Evolutionary conservation across 2,797 vertebrate species (phyloP).

Genomic region (Sebastes melanostomus): DNA sequence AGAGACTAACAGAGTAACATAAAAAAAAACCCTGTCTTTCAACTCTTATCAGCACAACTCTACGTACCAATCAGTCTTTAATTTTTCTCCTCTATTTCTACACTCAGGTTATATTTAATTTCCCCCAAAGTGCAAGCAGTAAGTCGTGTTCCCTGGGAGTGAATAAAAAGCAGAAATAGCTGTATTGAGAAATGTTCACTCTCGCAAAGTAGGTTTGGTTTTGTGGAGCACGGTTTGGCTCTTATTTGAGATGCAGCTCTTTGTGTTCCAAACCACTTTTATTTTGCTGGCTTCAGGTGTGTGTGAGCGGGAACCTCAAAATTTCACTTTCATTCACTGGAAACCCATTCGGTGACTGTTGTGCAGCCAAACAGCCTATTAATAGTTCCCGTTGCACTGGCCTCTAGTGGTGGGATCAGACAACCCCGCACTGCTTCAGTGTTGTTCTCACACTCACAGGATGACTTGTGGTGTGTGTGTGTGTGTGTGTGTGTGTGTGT

Average conservation of each 20-base stretch:
- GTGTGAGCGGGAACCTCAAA: background rate
- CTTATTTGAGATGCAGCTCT: slow-evolving; percentile 14
- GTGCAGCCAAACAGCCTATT: slow-evolving; percentile 37
- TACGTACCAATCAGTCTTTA: background rate
- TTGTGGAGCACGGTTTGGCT: slow-evolving; percentile 23
- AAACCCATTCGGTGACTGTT: slow-evolving; percentile 36
- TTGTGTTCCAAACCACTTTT: slow-evolving; percentile 20
- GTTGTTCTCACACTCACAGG: background rate
- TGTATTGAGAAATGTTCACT: background rate
- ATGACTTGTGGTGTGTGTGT: background rate
- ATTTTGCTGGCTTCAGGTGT: slow-evolving; percentile 15
- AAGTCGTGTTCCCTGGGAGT: slow-evolving; percentile 3
- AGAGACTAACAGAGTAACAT: background rate
- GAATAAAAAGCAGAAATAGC: slow-evolving; percentile 25
- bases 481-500: background rate
- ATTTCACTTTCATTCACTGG: slow-evolving; percentile 26
- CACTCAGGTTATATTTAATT: slow-evolving; percentile 9
- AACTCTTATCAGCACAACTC: background rate
- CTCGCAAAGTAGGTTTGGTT: slow-evolving; percentile 27
- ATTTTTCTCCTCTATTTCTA: background rate
- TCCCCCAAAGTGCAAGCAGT: slow-evolving; percentile 13
- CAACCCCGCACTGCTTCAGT: background rate
- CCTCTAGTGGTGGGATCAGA: slow-evolving; percentile 55
- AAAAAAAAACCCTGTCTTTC: background rate
- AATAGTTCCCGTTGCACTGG: slow-evolving; percentile 37